Conservation (phyloP, 2,797 vertebrate genomes). For the Pyrocephalus nanus region DNA sequence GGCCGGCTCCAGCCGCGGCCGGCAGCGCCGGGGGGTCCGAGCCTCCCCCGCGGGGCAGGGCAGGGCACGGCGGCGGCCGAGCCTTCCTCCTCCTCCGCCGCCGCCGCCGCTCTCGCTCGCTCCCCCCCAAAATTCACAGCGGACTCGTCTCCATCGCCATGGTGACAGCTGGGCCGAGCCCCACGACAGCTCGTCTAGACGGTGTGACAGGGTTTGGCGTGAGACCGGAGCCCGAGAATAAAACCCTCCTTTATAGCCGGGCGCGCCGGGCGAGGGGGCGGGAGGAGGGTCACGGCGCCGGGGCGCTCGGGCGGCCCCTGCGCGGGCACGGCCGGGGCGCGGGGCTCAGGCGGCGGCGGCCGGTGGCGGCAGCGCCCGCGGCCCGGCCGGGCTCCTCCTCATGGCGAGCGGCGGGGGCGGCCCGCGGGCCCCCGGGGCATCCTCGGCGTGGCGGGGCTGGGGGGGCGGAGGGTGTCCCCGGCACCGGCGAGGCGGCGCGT, state of each 20-base stretch:
- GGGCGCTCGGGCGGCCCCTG: slow-evolving; percentile 23
- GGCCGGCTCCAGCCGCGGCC: neutral
- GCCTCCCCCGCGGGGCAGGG: neutral
- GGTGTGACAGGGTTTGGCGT: slow-evolving; percentile 83
- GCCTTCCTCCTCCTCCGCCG: slow-evolving; percentile 42
- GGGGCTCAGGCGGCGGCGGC: slow-evolving; percentile 1
- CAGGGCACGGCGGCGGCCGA: neutral
- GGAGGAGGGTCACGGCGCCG: slow-evolving; percentile 34
- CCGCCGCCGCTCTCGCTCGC: slow-evolving; percentile 14
- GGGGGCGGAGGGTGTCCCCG: slow-evolving; percentile 68
- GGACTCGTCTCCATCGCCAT: slow-evolving; percentile 88
- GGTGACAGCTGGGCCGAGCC: slow-evolving; percentile 86
- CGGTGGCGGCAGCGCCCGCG: neutral
- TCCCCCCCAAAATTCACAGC: slow-evolving; percentile 82
- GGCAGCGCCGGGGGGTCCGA: neutral
- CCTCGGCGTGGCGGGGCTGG: slow-evolving; percentile 73
- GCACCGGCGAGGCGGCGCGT: slow-evolving; percentile 48
- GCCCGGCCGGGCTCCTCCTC: neutral
- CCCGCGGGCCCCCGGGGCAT: slow-evolving; percentile 4
- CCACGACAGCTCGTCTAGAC: slow-evolving; percentile 84
- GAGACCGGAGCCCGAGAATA: slow-evolving; percentile 82
- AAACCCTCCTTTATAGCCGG: slow-evolving; percentile 74
- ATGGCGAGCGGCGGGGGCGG: slow-evolving; percentile 56
- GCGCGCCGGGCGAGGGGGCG: slow-evolving; percentile 22
- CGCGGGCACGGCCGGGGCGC: neutral